phyloP scores from a whole-genome alignment of 2,113 vertebrate genomes.

The Argyrosomus japonicus region DNA sequence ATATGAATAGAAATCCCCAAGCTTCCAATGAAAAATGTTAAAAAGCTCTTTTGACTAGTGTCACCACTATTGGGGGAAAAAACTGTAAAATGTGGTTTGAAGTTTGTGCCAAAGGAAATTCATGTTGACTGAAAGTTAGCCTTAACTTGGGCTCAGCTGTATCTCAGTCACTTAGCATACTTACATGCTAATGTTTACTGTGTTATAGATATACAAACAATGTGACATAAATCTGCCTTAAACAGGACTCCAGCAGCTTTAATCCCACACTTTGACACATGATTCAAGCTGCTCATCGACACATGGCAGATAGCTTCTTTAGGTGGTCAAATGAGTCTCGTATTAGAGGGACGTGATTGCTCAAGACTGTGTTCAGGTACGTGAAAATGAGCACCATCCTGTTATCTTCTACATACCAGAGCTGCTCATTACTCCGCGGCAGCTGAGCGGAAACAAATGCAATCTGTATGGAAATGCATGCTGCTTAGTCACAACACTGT shows the following conservation, averaged over 20 bases:
- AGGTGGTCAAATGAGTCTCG: constrained; percentile 31
- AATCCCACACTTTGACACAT: neutral
- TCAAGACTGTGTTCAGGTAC: constrained; percentile 46
- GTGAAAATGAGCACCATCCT: constrained; percentile 58
- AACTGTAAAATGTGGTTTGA: neutral
- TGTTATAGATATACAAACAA: neutral
- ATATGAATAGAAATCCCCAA: neutral
- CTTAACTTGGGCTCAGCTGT: neutral
- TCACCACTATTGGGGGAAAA: neutral
- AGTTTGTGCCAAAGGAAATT: too few species aligned
- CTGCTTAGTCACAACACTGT: constrained; percentile 46
- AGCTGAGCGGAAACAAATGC: constrained; percentile 69
- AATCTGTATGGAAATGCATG: constrained; percentile 75
- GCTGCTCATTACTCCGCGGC: constrained; percentile 59
- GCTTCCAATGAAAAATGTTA: neutral
- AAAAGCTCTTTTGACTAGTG: neutral
- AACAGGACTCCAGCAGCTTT: neutral
- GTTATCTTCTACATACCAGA: constrained; percentile 50
- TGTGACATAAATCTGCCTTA: neutral
- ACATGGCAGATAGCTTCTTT: constrained; percentile 1
- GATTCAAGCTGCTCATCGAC: constrained; percentile 18
- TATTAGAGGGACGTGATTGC: constrained; percentile 40
- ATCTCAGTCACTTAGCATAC: neutral
- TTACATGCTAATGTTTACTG: neutral
- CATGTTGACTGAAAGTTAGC: neutral